Evolutionary conservation across 92 coral and sea anemone species (phyloP), one percentile per base, ranked within the genome.

Genomic region (Pocillopora grandis): DNA sequence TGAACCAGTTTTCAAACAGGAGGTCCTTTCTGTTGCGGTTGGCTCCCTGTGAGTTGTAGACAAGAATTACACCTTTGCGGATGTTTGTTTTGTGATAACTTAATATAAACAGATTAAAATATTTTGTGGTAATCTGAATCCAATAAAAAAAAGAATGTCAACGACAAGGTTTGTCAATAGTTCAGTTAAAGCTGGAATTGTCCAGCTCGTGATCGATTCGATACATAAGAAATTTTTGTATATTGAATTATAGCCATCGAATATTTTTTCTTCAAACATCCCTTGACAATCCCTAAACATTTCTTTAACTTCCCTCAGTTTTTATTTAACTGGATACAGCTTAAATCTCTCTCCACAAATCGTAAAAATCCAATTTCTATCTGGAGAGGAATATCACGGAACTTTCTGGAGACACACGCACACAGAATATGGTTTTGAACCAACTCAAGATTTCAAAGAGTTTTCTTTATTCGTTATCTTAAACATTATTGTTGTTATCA

Each of bases 351-450:
- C 15, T 37, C 10, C 55, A 36, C 42, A 70, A 70, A 70, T 49
- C 57, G 55, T 11, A 14, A 20, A 70, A 70, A 70, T 70, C 75
- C 75, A 70, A 70, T 70, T 70, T 35, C 75, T 70, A 55, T 1
- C 75, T 14, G 9, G 55, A n/a, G 75, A n/a, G 75, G 14, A 5
- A 33, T 11, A 70, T 70, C 75, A 70, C 75, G 75, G 75, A 35
- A 70, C 75, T 19, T 19, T 0, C 2, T n/a, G 23, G 19, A 27
- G 36, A 35, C 9, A 69, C 16, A 70, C 17, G 6, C 75, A 12
- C 12, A 12, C 18, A 70, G 55, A 20, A 70, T 12, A 16, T 36
- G 73, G 13, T 66, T 70, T 67, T 67, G 14, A 67, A 67, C 33
- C 16, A 5, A 33, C 23, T 23, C 20, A 21, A 35, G 21, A 37